A percentile compares a stretch with the other conserved stretches of the same genome.
These are phyloP conservation scores for Tinea semifulvella DNA, from an alignment of 2,888 invertebrate species.

Conservation along the genomic window DNA sequence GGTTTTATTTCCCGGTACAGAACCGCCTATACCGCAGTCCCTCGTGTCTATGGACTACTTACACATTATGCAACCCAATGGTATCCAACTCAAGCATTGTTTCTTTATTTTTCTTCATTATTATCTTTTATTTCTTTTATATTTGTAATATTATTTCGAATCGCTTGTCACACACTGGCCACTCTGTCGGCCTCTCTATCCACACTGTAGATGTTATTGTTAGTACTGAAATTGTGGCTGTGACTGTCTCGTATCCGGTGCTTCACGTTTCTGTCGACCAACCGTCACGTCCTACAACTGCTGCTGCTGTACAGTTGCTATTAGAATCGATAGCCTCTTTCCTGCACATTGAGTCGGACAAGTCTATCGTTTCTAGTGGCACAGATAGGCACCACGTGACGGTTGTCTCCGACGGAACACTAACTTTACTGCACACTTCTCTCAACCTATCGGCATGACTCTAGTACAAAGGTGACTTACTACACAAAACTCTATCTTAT, in stretches of 20 bases:
- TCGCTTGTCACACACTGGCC: neutral
- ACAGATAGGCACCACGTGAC: too few relatives aligned
- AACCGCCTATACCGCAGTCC: slow-evolving; percentile 62
- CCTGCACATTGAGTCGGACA: too few relatives aligned
- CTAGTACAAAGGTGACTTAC: slow-evolving; percentile 70
- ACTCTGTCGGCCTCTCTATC: neutral
- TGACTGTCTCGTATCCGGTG: neutral
- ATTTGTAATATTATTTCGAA: slow-evolving; percentile 22
- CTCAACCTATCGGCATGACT: slow-evolving; percentile 5
- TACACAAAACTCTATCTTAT: slow-evolving; percentile 69
- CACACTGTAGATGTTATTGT: neutral
- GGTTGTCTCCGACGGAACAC: too few relatives aligned
- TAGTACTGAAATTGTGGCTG: slow-evolving; percentile 1
- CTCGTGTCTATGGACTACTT: slow-evolving; percentile 64
- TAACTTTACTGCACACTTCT: neutral
- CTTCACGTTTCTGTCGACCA: too few relatives aligned
- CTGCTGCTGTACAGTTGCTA: too few relatives aligned
- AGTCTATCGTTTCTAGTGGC: too few relatives aligned
- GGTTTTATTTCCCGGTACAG: slow-evolving; percentile 62
- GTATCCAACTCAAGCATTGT: slow-evolving; percentile 36
- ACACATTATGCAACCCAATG: slow-evolving; percentile 63
- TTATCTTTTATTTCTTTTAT: slow-evolving; percentile 31
- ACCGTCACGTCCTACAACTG: too few relatives aligned
- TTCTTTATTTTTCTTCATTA: neutral
- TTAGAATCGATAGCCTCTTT: too few relatives aligned